Percentiles rank a stretch among this genome's conserved stretches.
phyloP scores from a whole-genome alignment of 2,888 invertebrate species.

The Strigamia crassipes region DNA sequence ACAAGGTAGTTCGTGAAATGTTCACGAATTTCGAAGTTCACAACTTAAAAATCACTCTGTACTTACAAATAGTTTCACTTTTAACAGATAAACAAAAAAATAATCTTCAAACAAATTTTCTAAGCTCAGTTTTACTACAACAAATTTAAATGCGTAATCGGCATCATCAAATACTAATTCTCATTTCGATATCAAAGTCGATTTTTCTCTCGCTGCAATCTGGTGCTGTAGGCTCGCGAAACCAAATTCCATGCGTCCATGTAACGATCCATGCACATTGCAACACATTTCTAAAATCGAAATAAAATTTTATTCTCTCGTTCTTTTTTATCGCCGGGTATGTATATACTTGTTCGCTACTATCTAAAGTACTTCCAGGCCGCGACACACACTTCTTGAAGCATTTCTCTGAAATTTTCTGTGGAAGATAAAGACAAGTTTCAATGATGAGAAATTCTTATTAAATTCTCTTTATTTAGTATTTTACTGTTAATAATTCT shows the following conservation, averaged over 20 bases:
- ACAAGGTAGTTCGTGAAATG: neutral
- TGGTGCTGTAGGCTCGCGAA: constrained; percentile 81
- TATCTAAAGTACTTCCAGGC: constrained; percentile 86
- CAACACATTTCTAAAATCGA: constrained; percentile 83
- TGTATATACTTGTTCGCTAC: constrained; percentile 73
- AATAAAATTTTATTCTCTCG: neutral
- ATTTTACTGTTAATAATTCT: constrained; percentile 78
- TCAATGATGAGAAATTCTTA: neutral
- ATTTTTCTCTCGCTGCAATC: constrained; percentile 79
- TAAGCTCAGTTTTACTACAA: neutral
- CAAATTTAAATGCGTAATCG: neutral
- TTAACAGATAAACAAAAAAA: neutral
- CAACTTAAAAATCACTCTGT: neutral
- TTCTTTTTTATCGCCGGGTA: neutral
- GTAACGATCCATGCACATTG: constrained; percentile 98
- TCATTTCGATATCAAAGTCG: constrained; percentile 41
- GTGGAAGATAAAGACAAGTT: constrained; percentile 51
- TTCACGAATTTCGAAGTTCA: neutral
- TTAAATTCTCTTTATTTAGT: neutral
- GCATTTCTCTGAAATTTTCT: constrained; percentile 97
- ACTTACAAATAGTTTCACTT: neutral
- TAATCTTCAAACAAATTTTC: neutral
- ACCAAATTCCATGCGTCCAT: constrained; percentile 96
- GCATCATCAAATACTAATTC: neutral
- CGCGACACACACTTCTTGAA: constrained; percentile 91